A percentile compares a stretch with the other conserved stretches of the same genome.
phyloP scores from a whole-genome alignment of 2,797 vertebrate species.

The Gymnothorax javanicus region DNA sequence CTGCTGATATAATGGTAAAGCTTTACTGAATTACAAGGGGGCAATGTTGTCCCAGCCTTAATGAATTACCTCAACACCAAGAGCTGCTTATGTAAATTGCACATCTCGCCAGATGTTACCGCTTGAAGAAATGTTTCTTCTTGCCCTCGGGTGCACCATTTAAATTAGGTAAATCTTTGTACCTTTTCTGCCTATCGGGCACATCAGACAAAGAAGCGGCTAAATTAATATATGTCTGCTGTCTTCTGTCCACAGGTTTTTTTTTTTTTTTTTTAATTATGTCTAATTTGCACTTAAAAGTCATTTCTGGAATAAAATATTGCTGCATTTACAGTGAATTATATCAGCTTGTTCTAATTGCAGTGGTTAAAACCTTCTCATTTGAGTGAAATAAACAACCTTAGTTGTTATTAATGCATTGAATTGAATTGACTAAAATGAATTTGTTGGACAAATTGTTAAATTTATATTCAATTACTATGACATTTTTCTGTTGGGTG shows the following conservation, averaged over 20 bases:
- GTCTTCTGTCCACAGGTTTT: constrained; percentile 73
- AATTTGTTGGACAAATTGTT: too few relatives aligned
- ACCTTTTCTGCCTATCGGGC: constrained; percentile 72
- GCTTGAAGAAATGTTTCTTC: constrained; percentile 49
- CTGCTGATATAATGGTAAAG: not conserved
- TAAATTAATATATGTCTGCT: constrained; percentile 70
- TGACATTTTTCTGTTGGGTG: too few relatives aligned
- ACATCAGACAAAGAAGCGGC: constrained; percentile 59
- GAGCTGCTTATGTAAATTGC: constrained; percentile 78
- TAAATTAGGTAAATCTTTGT: constrained; percentile 79
- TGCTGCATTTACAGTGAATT: not conserved
- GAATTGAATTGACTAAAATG: too few relatives aligned
- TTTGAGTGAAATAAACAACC: not conserved
- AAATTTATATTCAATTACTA: too few relatives aligned
- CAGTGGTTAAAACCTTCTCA: not conserved
- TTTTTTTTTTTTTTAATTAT: constrained; percentile 74
- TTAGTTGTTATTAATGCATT: not conserved
- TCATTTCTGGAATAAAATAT: constrained; percentile 44
- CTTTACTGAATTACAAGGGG: not conserved
- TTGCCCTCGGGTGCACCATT: constrained; percentile 64
- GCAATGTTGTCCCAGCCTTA: constrained; percentile 50
- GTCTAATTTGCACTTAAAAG: constrained; percentile 78
- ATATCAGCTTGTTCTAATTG: not conserved
- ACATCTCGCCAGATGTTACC: constrained; percentile 75
- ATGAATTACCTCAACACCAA: constrained; percentile 74